phyloP scores from a whole-genome alignment of 1,140 invertebrate species.

The Drosophila funebris region DNA sequence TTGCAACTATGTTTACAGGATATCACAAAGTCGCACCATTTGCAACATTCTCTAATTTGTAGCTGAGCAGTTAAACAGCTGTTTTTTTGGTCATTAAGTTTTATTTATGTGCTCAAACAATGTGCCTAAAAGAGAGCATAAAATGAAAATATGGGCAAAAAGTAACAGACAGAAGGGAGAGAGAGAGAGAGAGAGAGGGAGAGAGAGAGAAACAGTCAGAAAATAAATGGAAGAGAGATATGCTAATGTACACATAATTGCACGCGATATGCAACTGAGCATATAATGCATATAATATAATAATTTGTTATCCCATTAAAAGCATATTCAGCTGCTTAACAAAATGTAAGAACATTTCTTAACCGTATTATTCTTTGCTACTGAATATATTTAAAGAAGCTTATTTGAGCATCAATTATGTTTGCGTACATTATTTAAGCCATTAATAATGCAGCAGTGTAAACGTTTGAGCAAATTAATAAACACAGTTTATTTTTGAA shows the following conservation, averaged over 20 bases:
- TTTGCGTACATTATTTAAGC: not conserved
- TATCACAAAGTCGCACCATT: not conserved
- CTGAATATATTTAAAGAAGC: not conserved
- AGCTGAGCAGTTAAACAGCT: constrained; percentile 48
- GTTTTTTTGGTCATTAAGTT: constrained; percentile 69
- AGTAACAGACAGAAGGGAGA: constrained; percentile 30
- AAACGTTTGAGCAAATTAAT: constrained; percentile 51
- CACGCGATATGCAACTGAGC: constrained; percentile 10
- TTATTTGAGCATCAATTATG: constrained; percentile 15
- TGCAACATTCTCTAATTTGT: constrained; percentile 2
- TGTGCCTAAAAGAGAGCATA: constrained; percentile 20
- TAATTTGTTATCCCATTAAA: constrained; percentile 23
- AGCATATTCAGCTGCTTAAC: constrained; percentile 7
- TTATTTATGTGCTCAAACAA: constrained; percentile 63
- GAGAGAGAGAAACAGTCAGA: too few species aligned
- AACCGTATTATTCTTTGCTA: not conserved
- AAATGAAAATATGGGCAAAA: constrained; percentile 18
- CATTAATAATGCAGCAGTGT: not conserved
- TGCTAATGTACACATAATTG: constrained; percentile 42
- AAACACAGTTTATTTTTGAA: constrained; percentile 44
- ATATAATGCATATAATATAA: constrained; percentile 28
- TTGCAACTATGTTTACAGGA: not conserved
- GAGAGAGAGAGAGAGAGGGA: too few species aligned
- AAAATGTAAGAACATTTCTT: not conserved
- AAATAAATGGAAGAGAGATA: not conserved